Evolutionary conservation across 2,888 invertebrate genomes (phyloP).

Genomic region (Polyploca ridens): DNA sequence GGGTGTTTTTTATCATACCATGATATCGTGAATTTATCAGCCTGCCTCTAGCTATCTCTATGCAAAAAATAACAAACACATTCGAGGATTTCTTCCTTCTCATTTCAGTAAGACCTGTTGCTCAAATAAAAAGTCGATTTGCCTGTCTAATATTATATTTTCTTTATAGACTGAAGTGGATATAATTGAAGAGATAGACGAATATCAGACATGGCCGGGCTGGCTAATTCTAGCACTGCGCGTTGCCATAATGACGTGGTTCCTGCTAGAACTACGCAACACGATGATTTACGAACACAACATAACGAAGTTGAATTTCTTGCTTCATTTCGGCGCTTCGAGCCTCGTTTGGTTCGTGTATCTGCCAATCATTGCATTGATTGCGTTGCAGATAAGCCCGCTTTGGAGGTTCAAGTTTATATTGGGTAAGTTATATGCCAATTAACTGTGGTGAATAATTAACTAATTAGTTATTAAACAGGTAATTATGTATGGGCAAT

Average conservation of each 20-base stretch:
- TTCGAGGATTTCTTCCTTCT: too few relatives aligned
- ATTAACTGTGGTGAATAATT: not conserved
- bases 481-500: too few relatives aligned
- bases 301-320: constrained; percentile 92
- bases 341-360: constrained; percentile 99
- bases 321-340: constrained; percentile 98
- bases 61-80: too few relatives aligned
- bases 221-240: constrained; percentile 96
- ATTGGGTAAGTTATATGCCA: constrained; percentile 86
- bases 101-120: too few relatives aligned
- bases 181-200: constrained; percentile 97
- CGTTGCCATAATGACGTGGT: constrained; percentile 95
- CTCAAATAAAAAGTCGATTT: too few relatives aligned
- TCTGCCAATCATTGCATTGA: constrained; percentile 96
- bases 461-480: too few relatives aligned
- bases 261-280: constrained; percentile 88
- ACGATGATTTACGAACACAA: constrained; percentile 83
- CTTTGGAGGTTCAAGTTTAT: constrained; percentile 98
- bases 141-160: not conserved
- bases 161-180: constrained; percentile 94
- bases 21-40: too few relatives aligned
- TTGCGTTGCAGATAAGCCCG: constrained; percentile 96
- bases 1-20: too few relatives aligned
- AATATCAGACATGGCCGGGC: constrained; percentile 99
- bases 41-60: too few relatives aligned